A percentile compares a stretch with the other conserved stretches of the same genome.
Evolutionary conservation across 2,797 vertebrate species (phyloP).

Genomic region (Hirundo rustica): DNA sequence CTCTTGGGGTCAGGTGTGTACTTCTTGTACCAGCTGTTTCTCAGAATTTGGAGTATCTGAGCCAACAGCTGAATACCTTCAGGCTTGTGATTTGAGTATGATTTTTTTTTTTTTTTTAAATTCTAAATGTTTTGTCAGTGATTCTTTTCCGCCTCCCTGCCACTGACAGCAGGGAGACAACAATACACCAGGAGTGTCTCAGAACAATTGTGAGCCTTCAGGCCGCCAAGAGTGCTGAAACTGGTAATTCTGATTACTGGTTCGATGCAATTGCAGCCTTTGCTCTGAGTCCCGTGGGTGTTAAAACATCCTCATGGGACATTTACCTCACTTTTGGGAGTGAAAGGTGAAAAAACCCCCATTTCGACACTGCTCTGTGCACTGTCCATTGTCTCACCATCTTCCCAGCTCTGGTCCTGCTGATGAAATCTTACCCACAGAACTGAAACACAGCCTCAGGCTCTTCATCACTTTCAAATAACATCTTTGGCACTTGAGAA

Average conservation of each 20-base stretch:
- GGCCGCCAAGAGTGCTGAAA: background rate
- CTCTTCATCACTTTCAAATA: background rate
- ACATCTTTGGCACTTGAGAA: background rate
- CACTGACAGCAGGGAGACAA: background rate
- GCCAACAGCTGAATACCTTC: conserved; percentile 11
- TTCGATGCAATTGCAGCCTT: background rate
- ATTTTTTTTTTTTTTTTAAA: background rate
- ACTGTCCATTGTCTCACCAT: background rate
- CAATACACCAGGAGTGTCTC: background rate
- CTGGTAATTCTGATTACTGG: background rate
- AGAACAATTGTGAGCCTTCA: background rate
- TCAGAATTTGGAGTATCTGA: conserved; percentile 23
- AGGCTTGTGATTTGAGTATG: background rate
- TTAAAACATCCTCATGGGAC: background rate
- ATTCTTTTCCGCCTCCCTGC: background rate
- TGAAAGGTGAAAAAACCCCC: background rate
- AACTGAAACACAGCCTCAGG: background rate
- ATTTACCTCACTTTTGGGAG: background rate
- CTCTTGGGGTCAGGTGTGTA: background rate
- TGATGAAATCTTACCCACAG: background rate
- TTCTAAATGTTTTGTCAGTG: background rate
- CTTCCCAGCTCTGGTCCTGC: background rate
- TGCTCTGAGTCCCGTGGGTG: fast-evolving
- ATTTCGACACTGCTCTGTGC: fast-evolving
- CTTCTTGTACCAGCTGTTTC: conserved; percentile 54